These are phyloP conservation scores for Neogobius melanostomus DNA, from an alignment of 2,113 vertebrate species.

Conservation along the genomic window DNA sequence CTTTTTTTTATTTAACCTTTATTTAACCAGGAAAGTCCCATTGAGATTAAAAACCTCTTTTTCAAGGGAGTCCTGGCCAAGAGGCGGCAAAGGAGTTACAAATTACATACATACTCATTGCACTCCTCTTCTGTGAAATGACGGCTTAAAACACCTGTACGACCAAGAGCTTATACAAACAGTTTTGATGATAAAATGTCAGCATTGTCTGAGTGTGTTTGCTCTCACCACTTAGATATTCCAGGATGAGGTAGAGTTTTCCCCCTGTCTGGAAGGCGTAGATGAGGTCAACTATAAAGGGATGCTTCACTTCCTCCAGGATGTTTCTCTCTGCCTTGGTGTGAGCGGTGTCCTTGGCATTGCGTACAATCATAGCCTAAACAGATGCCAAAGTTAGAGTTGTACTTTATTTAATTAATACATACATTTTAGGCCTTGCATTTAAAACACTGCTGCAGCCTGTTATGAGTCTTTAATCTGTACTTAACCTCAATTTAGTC, in stretches of 20 bases:
- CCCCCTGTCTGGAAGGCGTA: slow-evolving; percentile 99
- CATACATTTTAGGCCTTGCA: background rate
- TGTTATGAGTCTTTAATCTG: background rate
- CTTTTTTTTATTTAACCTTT: too few species aligned
- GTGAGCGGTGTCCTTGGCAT: slow-evolving; percentile 98
- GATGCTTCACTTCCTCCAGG: slow-evolving; percentile 98
- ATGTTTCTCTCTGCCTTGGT: slow-evolving; percentile 99
- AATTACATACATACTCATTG: too few species aligned
- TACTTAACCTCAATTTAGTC: background rate
- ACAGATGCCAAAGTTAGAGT: background rate
- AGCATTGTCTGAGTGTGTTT: background rate
- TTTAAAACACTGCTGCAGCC: background rate
- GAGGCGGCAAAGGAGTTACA: too few species aligned
- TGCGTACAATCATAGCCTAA: slow-evolving; percentile 98
- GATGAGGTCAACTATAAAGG: slow-evolving; percentile 98
- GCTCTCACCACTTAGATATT: slow-evolving; percentile 96
- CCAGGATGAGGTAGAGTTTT: slow-evolving; percentile 99
- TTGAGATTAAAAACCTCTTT: too few species aligned
- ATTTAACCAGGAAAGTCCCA: too few species aligned
- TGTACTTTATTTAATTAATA: too few species aligned
- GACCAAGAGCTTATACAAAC: background rate
- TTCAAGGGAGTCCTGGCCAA: too few species aligned
- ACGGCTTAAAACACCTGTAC: too few species aligned
- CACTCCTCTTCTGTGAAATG: too few species aligned
- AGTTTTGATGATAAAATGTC: background rate